These are phyloP conservation scores for Caenorhabditis sp. DNA, from an alignment of 2,888 invertebrate species.

Conservation along the genomic window DNA sequence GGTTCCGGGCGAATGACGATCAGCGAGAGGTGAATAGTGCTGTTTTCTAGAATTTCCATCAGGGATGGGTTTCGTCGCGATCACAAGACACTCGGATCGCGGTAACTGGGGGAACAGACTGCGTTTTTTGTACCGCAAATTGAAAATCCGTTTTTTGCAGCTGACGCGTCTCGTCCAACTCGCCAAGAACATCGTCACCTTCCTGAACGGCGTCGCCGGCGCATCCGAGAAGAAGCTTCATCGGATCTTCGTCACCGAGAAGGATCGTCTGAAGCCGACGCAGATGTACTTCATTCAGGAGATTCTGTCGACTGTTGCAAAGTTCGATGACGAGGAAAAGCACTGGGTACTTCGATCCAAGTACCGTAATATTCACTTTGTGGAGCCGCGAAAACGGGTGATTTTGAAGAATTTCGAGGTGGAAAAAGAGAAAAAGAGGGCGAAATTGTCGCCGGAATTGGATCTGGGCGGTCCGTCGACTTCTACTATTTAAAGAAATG, in stretches of 20 bases:
- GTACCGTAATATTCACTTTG: constrained; percentile 2
- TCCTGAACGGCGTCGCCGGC: background rate
- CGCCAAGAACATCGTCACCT: constrained; percentile 8
- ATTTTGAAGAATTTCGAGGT: background rate
- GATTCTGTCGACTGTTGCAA: constrained; percentile 65
- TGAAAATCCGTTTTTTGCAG: constrained; percentile 14
- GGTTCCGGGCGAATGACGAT: constrained; percentile 23
- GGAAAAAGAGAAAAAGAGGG: background rate
- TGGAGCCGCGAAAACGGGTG: background rate
- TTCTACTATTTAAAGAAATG: too few relatives aligned
- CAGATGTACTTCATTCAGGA: constrained; percentile 65
- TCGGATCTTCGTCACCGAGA: background rate
- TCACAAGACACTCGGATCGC: too few relatives aligned
- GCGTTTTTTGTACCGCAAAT: too few relatives aligned
- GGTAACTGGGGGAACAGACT: too few relatives aligned
- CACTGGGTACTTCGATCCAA: constrained; percentile 66
- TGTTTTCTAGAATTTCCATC: too few relatives aligned
- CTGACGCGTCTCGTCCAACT: constrained; percentile 14
- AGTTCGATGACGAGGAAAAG: constrained; percentile 45
- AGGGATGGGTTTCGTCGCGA: too few relatives aligned
- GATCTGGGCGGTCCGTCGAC: too few relatives aligned
- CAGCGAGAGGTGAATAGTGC: constrained; percentile 28
- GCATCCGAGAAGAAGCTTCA: constrained; percentile 5
- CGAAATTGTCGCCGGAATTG: background rate
- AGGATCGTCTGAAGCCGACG: constrained; percentile 13